Percentiles rank a stretch among this genome's conserved stretches.
Conservation (phyloP, 2,113 vertebrate species). For the Leucopternis melanops region DNA sequence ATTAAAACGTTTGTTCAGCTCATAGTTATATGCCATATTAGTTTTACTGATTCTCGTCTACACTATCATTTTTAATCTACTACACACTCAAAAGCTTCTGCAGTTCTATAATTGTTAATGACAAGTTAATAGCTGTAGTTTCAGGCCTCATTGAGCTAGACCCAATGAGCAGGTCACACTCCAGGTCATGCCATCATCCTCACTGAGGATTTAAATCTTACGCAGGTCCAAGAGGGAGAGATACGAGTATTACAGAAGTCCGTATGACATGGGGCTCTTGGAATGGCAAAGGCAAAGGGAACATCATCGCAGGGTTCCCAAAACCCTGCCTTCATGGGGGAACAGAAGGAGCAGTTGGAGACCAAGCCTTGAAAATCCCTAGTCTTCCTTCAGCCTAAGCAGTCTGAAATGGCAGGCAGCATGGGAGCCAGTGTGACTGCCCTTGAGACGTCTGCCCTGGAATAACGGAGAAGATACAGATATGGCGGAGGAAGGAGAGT, state of each 20-base stretch:
- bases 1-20: not conserved
- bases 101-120: not conserved
- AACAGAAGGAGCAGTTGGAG: not conserved
- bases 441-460: rapidly evolving
- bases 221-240: not conserved
- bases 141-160: not conserved
- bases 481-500: not conserved
- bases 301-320: not conserved
- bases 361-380: not conserved
- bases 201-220: not conserved
- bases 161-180: not conserved
- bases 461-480: not conserved
- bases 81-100: not conserved
- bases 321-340: not conserved
- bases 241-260: not conserved
- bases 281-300: not conserved
- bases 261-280: rapidly evolving
- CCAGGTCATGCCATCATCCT: not conserved
- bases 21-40: not conserved
- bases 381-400: not conserved
- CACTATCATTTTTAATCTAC: not conserved
- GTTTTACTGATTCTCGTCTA: not conserved
- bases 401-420: rapidly evolving
- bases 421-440: not conserved
- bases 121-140: not conserved